phyloP scores from a whole-genome alignment of 2,113 vertebrate genomes.

The Ascaphus truei region DNA sequence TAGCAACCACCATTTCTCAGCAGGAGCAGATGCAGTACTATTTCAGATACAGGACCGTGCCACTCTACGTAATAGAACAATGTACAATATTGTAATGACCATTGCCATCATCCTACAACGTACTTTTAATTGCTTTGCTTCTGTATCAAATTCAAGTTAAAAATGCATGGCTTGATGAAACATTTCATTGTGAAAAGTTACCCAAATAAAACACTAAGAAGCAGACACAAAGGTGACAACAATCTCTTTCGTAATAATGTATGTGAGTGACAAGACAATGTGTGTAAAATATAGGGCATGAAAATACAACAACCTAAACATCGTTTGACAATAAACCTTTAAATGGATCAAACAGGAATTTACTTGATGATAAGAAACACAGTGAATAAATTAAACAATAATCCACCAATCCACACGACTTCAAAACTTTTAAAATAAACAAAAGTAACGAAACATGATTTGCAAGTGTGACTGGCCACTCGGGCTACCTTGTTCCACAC shows the following conservation, averaged over 20 bases:
- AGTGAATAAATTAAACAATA: not conserved
- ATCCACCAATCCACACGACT: conserved; percentile 20
- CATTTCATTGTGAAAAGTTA: not conserved
- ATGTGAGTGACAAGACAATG: not conserved
- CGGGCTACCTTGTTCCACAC: conserved; percentile 90
- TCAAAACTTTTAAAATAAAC: conserved; percentile 8
- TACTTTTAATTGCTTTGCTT: conserved; percentile 29
- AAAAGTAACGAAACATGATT: conserved; percentile 24
- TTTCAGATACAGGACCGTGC: no score
- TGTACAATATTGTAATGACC: no score
- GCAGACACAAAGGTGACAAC: not conserved
- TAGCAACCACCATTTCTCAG: no score
- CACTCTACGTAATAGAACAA: no score
- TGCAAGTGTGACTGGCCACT: conserved; percentile 47
- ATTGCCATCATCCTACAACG: no score
- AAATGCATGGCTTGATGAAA: not conserved
- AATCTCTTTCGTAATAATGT: not conserved
- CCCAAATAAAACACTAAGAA: not conserved
- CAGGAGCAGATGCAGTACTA: no score
- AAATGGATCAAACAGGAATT: not conserved
- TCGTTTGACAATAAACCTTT: not conserved
- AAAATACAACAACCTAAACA: not conserved
- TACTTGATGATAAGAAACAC: conserved; percentile 16
- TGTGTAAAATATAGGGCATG: not conserved
- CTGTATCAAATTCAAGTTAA: conserved; percentile 30